These are phyloP conservation scores for Drosophila ohnishii DNA, from an alignment of 1,140 invertebrate species.

Conservation along the genomic window DNA sequence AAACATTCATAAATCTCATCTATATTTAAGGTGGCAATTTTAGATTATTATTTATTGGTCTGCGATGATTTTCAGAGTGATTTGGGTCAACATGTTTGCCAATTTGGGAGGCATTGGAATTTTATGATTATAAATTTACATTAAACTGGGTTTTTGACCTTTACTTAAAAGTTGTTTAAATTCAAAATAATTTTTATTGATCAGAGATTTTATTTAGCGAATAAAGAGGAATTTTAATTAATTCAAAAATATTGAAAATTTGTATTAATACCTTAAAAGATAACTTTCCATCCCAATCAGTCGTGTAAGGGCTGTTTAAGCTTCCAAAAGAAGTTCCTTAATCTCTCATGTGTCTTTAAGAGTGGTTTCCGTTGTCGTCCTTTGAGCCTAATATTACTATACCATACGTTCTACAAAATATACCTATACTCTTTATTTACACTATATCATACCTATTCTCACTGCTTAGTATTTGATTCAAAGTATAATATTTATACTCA, in stretches of 20 bases:
- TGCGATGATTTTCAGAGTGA: conserved; percentile 5
- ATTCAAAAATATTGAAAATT: too few species aligned
- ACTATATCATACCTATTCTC: not conserved
- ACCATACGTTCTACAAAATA: not conserved
- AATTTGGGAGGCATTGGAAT: not conserved
- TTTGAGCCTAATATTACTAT: too few species aligned
- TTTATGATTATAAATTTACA: not conserved
- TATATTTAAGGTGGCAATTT: conserved; percentile 31
- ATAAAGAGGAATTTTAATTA: too few species aligned
- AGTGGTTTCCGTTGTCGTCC: too few species aligned
- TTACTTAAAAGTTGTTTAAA: not conserved
- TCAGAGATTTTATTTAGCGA: too few species aligned
- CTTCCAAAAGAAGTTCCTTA: too few species aligned
- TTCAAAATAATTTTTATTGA: not conserved
- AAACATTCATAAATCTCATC: conserved; percentile 6
- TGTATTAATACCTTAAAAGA: too few species aligned
- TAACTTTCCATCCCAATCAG: too few species aligned
- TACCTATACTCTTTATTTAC: not conserved
- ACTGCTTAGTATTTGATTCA: not conserved
- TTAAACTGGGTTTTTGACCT: too few species aligned
- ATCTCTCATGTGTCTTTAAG: too few species aligned
- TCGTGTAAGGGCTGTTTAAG: too few species aligned
- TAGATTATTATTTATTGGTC: conserved; percentile 25
- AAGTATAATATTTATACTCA: not conserved
- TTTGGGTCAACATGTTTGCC: conserved; percentile 9